Conservation (phyloP, 2,888 invertebrate genomes). For the Epirrita christyi region DNA sequence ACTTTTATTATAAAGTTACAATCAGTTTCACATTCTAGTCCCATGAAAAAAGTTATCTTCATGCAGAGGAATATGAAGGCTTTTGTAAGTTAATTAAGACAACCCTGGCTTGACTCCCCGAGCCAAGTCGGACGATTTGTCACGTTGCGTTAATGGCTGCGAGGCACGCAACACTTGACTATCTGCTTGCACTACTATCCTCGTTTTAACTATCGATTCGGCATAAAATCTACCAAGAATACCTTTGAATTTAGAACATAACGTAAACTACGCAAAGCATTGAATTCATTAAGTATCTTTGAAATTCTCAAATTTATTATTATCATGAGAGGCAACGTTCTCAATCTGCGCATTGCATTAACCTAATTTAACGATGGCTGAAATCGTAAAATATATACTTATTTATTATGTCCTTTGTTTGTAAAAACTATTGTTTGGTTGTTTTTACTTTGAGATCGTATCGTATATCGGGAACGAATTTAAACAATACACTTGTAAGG, state of each 20-base stretch:
- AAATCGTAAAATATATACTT: too few species aligned
- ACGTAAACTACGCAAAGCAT: conserved; percentile 23
- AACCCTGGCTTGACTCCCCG: conserved; percentile 40
- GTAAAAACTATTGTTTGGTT: conserved; percentile 15
- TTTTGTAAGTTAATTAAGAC: conserved; percentile 40
- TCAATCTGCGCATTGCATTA: neutral
- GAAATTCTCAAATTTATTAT: conserved; percentile 5
- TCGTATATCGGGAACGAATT: neutral
- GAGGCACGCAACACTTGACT: conserved; percentile 80
- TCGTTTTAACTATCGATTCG: conserved; percentile 58
- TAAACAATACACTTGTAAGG: conserved; percentile 16
- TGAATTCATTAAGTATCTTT: conserved; percentile 17
- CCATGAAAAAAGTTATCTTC: neutral
- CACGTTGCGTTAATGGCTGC: conserved; percentile 82
- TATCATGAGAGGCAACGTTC: neutral
- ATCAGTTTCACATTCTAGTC: neutral
- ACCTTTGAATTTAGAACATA: conserved; percentile 23
- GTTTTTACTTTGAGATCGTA: conserved; percentile 7
- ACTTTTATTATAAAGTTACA: too few species aligned
- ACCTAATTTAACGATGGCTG: neutral
- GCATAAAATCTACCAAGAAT: conserved; percentile 42
- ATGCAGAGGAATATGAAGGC: conserved; percentile 9
- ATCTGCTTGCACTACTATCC: conserved; percentile 67
- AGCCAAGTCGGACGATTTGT: conserved; percentile 73
- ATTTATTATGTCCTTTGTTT: conserved; percentile 12